These are phyloP conservation scores for Leptothorax acervorum DNA, from an alignment of 2,888 invertebrate genomes.

Conservation along the genomic window DNA sequence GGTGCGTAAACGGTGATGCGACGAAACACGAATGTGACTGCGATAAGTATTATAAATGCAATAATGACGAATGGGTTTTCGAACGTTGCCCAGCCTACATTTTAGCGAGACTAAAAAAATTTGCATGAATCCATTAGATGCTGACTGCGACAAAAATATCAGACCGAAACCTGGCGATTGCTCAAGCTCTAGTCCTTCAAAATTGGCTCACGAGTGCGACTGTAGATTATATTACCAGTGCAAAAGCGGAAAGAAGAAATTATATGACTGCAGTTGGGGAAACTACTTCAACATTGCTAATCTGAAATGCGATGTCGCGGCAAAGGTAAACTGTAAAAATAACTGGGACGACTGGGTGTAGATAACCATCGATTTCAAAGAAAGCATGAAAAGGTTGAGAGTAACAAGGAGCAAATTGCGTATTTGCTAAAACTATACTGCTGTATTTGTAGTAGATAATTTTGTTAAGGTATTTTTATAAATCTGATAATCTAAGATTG, in stretches of 20 bases:
- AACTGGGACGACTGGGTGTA: neutral
- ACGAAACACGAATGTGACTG: neutral
- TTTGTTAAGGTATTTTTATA: conserved; percentile 42
- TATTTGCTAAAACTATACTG: conserved; percentile 10
- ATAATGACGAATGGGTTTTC: rapidly evolving
- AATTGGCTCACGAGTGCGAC: neutral
- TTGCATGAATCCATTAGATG: neutral
- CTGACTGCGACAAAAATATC: neutral
- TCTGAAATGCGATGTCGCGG: neutral
- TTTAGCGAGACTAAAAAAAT: neutral
- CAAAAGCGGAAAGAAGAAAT: neutral
- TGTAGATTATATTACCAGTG: conserved; percentile 21
- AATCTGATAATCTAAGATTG: conserved; percentile 14
- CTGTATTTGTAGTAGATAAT: conserved; percentile 10
- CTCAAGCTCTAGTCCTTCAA: too few relatives aligned
- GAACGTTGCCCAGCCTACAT: neutral
- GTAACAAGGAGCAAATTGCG: neutral
- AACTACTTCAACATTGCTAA: neutral
- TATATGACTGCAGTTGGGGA: neutral
- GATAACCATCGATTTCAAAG: neutral
- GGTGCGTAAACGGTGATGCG: neutral
- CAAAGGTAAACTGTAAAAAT: neutral
- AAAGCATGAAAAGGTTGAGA: neutral
- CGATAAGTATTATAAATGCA: neutral
- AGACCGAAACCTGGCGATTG: neutral